Evolutionary conservation across 1,140 invertebrate genomes (phyloP).

Genomic region (Drosophila seguyi): DNA sequence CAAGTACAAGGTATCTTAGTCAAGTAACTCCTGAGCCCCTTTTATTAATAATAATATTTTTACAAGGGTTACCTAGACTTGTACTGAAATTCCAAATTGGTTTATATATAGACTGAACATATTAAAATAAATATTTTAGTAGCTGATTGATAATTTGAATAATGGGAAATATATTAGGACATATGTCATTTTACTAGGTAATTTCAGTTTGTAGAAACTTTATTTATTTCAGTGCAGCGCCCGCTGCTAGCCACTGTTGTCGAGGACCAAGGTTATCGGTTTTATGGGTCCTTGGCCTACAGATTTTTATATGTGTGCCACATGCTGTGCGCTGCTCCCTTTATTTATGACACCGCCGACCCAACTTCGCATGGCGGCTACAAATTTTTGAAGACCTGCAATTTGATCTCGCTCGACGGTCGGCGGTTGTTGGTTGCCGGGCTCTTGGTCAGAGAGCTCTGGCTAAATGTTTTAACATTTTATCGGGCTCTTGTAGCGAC

Average conservation of each 20-base stretch:
- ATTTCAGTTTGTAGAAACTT: too few species aligned
- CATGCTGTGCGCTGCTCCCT: conserved; percentile 56
- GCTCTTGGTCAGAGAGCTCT: conserved; percentile 29
- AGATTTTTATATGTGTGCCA: conserved; percentile 69
- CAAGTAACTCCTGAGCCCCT: too few species aligned
- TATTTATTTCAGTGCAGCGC: conserved; percentile 10
- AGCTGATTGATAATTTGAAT: neutral
- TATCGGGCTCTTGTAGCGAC: conserved; percentile 32
- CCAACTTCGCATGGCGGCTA: conserved; percentile 28
- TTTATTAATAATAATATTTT: neutral
- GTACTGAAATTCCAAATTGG: too few species aligned
- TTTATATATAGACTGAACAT: neutral
- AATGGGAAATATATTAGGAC: neutral
- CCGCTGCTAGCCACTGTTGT: conserved; percentile 28
- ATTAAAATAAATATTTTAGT: neutral
- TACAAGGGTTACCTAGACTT: neutral
- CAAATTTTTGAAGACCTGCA: conserved; percentile 50
- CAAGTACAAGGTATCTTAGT: neutral
- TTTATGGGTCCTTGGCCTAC: conserved; percentile 72
- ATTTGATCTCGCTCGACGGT: conserved; percentile 32
- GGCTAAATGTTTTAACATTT: conserved; percentile 65
- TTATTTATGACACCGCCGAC: conserved; percentile 57
- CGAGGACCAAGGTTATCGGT: conserved; percentile 76
- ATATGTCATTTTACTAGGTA: neutral
- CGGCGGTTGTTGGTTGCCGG: neutral